Conservation (phyloP, 1,140 invertebrate species). For the Platorchestia sp. region DNA sequence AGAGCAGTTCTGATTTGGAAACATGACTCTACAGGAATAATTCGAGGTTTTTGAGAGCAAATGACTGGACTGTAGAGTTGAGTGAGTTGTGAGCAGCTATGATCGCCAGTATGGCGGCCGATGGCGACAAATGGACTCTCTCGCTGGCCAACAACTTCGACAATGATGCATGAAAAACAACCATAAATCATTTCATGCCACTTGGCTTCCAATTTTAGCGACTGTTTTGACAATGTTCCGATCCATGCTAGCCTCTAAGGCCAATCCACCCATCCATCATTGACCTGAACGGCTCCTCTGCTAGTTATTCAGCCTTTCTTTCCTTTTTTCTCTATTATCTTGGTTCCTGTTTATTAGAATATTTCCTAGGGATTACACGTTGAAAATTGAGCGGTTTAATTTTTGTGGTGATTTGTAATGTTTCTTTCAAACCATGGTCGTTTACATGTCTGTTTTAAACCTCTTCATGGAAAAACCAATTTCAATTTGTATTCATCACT, state of each 20-base stretch:
- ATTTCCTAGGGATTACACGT: neutral
- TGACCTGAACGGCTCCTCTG: neutral
- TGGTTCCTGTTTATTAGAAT: neutral
- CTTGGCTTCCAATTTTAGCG: conserved; percentile 44
- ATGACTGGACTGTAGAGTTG: conserved; percentile 25
- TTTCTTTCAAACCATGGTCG: neutral
- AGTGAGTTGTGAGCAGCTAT: conserved; percentile 49
- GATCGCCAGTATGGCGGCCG: conserved; percentile 49
- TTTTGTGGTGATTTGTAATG: neutral
- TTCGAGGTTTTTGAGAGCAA: conserved; percentile 46
- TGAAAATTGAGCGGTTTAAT: neutral
- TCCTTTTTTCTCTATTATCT: neutral
- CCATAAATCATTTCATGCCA: conserved; percentile 42
- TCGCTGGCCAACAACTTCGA: conserved; percentile 38
- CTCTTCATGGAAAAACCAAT: neutral
- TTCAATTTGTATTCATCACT: neutral
- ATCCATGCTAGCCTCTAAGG: neutral
- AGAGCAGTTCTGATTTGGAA: neutral
- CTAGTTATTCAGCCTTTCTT: neutral
- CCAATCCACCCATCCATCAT: conserved; percentile 16
- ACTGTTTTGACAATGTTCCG: conserved; percentile 42
- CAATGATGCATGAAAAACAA: conserved; percentile 55
- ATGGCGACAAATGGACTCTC: conserved; percentile 53
- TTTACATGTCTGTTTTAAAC: neutral
- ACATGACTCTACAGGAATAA: conserved; percentile 11